phyloP scores from a whole-genome alignment of 92 coral and sea anemone species.

The Palythoa heliodiscus region DNA sequence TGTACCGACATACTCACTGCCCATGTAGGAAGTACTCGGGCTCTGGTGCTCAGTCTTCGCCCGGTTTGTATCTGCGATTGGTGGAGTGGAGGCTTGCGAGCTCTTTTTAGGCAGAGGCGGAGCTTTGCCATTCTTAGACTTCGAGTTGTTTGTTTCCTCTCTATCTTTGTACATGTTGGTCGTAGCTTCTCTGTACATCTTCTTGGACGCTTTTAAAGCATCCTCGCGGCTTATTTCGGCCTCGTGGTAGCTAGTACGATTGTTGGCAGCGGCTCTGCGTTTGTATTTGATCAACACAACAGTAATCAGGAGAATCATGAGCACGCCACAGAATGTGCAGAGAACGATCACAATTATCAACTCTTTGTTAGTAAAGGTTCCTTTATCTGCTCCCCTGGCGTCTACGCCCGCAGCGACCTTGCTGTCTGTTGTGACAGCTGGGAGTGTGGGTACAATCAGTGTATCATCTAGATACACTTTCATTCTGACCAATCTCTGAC shows the following conservation, averaged over 20 bases:
- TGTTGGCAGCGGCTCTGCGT: slow-evolving; percentile 50
- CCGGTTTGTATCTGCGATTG: slow-evolving; percentile 45
- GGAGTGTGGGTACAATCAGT: slow-evolving; percentile 6
- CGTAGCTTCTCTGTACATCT: slow-evolving; percentile 87
- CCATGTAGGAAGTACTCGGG: slow-evolving; percentile 53
- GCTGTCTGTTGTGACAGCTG: slow-evolving; percentile 8
- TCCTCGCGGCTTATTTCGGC: slow-evolving; percentile 86
- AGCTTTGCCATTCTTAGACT: slow-evolving; percentile 54
- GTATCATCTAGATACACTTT: slow-evolving; percentile 35
- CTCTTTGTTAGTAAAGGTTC: slow-evolving; percentile 62
- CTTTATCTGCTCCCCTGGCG: slow-evolving; percentile 46
- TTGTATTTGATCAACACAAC: slow-evolving; percentile 59
- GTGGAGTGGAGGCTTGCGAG: slow-evolving; percentile 53
- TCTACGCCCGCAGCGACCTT: slow-evolving; percentile 37
- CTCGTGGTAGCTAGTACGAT: slow-evolving; percentile 73
- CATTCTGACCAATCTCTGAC: slow-evolving; percentile 59
- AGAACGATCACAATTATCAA: slow-evolving; percentile 72
- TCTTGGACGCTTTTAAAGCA: slow-evolving; percentile 85
- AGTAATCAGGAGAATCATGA: slow-evolving; percentile 50
- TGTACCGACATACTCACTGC: slow-evolving; percentile 65
- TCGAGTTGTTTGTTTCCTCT: slow-evolving; percentile 42
- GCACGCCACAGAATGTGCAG: slow-evolving; percentile 64
- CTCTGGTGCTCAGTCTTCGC: slow-evolving; percentile 39
- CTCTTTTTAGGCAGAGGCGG: slow-evolving; percentile 61
- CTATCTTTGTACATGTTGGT: slow-evolving; percentile 48